Evolutionary conservation across 30 jellyfish, hydroid and myxozoan genomes (phyloP), one percentile per base, ranked within the genome.

Genomic region (Cassiopea xamachana): DNA sequence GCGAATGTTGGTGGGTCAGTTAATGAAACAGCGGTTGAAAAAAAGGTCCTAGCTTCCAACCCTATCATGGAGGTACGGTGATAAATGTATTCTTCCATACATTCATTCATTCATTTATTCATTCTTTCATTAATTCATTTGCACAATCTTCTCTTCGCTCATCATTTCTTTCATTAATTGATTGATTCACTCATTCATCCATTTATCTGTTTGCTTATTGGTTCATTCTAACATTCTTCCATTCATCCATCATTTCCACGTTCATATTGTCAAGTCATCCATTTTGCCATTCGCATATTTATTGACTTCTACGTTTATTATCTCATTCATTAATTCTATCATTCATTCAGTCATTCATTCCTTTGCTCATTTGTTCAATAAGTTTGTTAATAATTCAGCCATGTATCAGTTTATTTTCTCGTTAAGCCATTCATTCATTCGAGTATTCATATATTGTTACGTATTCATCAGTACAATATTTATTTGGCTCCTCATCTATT

Each of bases 1-100:
- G 99, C 99, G 14, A 95, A 95, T 82, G 97, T 95, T 83, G 98
- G 99, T 1, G 99, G 99, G 44, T 95, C 99, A 0, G 82, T 82
- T 2, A 89, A 94, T 6, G 99, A 95, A 64, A 95, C 98, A 7
- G 92, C 98, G 7, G 64, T 95, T 12, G 99, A 95, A 73, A 84
- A 84, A 90, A 95, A 95, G 75, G 99, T 95, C 5, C 95, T 95
- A 48, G 99, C 99, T 17, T 95, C 99, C 17, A 95, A 95, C 58
- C 99, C 99, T 2, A 95, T 95, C 70, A 95, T 95, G 99, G 99
- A 95, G 99, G 98, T 94, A 77, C 55, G 60, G 8, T 47, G 72
- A 67, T 47, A 7, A 16, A 7, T 7, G 7, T 62, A 14, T 17
- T 62, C 3, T 4, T 62, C 14, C 4, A 14, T 3, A 4, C 43